Evolutionary conservation across 2,113 vertebrate genomes (phyloP).

Genomic region (Uria aalge): DNA sequence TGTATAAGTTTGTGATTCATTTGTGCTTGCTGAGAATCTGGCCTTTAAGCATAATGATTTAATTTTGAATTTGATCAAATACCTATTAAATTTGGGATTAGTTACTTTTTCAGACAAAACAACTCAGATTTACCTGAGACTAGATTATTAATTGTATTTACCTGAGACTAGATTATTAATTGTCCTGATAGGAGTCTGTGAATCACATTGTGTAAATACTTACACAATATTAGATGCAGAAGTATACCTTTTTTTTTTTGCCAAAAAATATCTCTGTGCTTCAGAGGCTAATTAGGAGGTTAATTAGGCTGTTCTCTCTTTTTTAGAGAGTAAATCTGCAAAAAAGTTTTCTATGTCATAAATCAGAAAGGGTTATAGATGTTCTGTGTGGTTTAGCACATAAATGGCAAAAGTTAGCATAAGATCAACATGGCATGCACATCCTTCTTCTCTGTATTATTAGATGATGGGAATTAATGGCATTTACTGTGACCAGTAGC

Average conservation of each 20-base stretch:
- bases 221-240: background rate
- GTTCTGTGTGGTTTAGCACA: background rate
- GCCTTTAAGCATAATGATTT: background rate
- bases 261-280: background rate
- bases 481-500: background rate
- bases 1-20: background rate
- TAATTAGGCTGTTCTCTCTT: background rate
- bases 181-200: background rate
- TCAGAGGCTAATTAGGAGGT: background rate
- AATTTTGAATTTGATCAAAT: background rate
- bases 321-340: background rate
- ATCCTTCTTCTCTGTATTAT: background rate
- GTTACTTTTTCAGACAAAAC: background rate
- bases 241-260: background rate
- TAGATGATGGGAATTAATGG: background rate
- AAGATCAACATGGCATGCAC: background rate
- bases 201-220: background rate
- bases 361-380: background rate
- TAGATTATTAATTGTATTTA: background rate
- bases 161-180: background rate
- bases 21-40: background rate
- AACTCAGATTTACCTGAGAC: background rate
- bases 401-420: background rate
- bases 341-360: background rate
- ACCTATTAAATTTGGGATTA: background rate